A percentile compares a stretch with the other conserved stretches of the same genome.
These are phyloP conservation scores for human DNA, from an alignment of 2,113 vertebrate genomes.

Conservation along the genomic window DNA sequence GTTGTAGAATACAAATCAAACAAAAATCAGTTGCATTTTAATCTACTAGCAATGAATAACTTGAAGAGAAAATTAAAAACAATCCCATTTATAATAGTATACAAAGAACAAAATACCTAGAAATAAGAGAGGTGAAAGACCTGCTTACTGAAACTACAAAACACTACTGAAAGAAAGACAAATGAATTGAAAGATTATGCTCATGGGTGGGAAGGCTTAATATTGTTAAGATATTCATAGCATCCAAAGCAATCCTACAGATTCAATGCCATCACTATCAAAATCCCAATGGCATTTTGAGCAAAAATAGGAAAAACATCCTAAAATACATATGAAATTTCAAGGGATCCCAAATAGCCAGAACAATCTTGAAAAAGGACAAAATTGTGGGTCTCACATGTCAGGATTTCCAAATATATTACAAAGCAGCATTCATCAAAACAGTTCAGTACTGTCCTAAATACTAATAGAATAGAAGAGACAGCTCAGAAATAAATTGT, in stretches of 20 bases:
- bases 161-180: not conserved
- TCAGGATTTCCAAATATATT: not conserved
- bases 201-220: no score
- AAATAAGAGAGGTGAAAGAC: not conserved
- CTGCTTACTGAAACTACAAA: not conserved
- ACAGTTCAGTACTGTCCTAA: accelerated
- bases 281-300: no score
- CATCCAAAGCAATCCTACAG: no score
- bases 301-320: no score
- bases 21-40: not conserved
- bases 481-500: no score
- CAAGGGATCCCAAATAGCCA: no score
- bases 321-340: no score
- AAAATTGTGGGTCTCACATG: not conserved
- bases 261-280: no score
- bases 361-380: no score
- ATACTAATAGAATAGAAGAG: accelerated
- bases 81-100: no score
- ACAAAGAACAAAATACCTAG: not conserved
- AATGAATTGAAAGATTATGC: not conserved
- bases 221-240: no score
- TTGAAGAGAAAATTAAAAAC: not conserved
- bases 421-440: not conserved
- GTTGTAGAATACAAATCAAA: not conserved
- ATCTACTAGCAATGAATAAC: not conserved